Conservation (phyloP, 1,140 invertebrate genomes). For the Ceratina japonica region DNA sequence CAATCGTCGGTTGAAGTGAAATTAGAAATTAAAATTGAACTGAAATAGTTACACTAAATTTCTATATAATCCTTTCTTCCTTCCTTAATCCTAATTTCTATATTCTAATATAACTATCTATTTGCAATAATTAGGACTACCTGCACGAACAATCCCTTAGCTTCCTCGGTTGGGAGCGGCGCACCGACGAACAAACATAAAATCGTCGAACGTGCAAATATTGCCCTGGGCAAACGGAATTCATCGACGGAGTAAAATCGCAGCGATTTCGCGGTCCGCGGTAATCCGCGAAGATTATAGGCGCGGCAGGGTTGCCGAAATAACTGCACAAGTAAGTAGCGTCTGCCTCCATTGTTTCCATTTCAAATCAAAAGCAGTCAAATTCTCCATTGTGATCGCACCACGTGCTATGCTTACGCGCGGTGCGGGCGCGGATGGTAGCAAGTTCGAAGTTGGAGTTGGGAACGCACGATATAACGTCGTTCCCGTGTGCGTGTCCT, state of each 20-base stretch:
- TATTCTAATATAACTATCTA: no score
- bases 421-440: neutral
- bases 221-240: conserved; percentile 2
- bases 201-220: neutral
- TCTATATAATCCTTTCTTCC: no score
- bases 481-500: conserved; percentile 33
- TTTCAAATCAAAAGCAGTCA: conserved; percentile 70
- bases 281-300: conserved; percentile 58
- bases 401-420: conserved; percentile 49
- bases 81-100: no score
- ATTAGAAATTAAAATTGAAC: no score
- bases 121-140: no score
- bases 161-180: no score
- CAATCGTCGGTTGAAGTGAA: no score
- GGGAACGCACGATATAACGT: conserved; percentile 53
- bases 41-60: no score
- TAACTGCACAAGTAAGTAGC: conserved; percentile 68
- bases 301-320: conserved; percentile 55
- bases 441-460: conserved; percentile 20
- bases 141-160: no score
- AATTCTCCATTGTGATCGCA: conserved; percentile 68
- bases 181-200: neutral
- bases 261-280: conserved; percentile 19
- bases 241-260: conserved; percentile 48
- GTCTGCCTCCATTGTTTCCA: conserved; percentile 70